phyloP scores from a whole-genome alignment of 2,888 invertebrate genomes.

The Drosophila crucigera region DNA sequence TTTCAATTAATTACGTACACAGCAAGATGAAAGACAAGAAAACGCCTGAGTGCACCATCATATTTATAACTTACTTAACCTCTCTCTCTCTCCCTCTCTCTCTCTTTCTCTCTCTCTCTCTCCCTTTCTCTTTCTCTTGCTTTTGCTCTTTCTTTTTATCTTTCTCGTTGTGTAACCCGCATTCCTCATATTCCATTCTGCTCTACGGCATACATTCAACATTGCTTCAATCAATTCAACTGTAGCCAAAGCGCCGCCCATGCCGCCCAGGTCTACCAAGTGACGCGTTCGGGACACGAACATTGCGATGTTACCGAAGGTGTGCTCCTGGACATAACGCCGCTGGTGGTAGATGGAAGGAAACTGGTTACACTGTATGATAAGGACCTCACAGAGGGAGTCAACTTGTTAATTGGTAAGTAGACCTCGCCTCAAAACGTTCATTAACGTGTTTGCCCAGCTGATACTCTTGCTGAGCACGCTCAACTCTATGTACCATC shows the following conservation, averaged over 20 bases:
- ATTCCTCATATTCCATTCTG: neutral
- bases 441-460: conserved; percentile 25
- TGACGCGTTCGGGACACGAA: conserved; percentile 90
- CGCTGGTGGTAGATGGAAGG: conserved; percentile 88
- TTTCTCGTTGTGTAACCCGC: conserved; percentile 1
- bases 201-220: neutral
- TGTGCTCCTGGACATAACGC: conserved; percentile 89
- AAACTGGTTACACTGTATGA: conserved; percentile 90
- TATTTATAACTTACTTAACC: conserved; percentile 60
- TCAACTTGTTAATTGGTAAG: conserved; percentile 90
- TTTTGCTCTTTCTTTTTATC: neutral
- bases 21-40: conserved; percentile 30
- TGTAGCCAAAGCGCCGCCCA: conserved; percentile 85
- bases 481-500: neutral
- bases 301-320: conserved; percentile 90
- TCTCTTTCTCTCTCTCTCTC: too few species aligned
- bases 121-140: neutral
- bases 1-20: conserved; percentile 75
- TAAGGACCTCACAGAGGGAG: conserved; percentile 90
- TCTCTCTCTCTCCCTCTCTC: neutral
- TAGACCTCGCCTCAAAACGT: conserved; percentile 51
- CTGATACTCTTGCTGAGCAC: neutral
- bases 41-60: conserved; percentile 47
- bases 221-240: neutral
- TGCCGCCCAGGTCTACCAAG: conserved; percentile 89